phyloP scores from a whole-genome alignment of 2,888 invertebrate species.

The Loripinus fragilis region DNA sequence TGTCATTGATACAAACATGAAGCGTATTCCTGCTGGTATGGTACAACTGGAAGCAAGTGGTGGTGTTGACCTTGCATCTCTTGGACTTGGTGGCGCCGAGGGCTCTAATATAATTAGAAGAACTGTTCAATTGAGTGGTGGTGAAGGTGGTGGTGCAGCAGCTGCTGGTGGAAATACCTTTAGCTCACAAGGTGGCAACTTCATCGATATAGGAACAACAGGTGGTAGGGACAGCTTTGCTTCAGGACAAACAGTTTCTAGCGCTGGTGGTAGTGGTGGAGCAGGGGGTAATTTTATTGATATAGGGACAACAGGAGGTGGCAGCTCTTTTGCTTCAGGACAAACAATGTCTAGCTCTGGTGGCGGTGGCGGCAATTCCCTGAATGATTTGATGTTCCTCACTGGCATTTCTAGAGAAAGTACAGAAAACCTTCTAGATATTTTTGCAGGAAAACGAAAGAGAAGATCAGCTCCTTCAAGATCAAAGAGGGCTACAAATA shows the following conservation, averaged over 20 bases:
- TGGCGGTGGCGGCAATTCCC: not conserved
- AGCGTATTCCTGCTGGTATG: slow-evolving; percentile 47
- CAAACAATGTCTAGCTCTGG: not conserved
- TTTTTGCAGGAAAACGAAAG: slow-evolving; percentile 26
- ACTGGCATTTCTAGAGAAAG: slow-evolving; percentile 24
- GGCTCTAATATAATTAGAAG: slow-evolving; percentile 52
- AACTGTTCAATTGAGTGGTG: slow-evolving; percentile 22
- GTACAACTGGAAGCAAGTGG: slow-evolving; percentile 46
- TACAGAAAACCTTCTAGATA: slow-evolving; percentile 41
- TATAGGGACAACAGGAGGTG: not conserved
- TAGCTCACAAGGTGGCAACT: not conserved
- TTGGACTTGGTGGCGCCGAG: slow-evolving; percentile 55
- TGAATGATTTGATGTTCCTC: slow-evolving; percentile 8
- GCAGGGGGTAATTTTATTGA: not conserved
- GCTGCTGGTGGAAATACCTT: not conserved
- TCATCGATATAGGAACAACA: slow-evolving; percentile 18
- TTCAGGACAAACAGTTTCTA: not conserved
- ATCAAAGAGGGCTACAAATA: slow-evolving; percentile 35
- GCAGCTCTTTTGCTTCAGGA: not conserved
- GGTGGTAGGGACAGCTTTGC: slow-evolving; percentile 8
- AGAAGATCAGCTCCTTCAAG: slow-evolving; percentile 24
- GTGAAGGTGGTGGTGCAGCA: not conserved
- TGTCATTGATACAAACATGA: slow-evolving; percentile 54
- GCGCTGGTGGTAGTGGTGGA: not conserved
- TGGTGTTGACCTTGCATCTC: slow-evolving; percentile 47